Evolutionary conservation across 2,113 vertebrate genomes (phyloP), one percentile per base, ranked within the genome.

Genomic region (Pimephales promelas): DNA sequence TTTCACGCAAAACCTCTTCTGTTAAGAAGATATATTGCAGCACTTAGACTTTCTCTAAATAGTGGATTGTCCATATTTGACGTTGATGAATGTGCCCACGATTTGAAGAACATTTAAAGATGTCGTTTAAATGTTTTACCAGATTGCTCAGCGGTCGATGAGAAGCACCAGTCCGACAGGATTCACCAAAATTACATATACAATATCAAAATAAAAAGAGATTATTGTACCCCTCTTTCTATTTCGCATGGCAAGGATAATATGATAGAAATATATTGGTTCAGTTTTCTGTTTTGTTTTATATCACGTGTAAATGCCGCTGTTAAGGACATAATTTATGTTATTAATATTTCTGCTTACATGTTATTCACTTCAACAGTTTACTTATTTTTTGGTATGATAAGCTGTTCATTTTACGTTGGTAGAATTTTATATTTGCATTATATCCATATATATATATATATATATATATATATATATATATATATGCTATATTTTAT

Each of bases 41-140:
- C 91, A 87, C 85, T 86, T 92, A 91, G 91, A 88, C 89, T 92
- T 89, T 91, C 87, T 92, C 89, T 82, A 93, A 94, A 92, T 88
- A 91, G 90, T 86, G 87, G 81, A 91, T 92, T 91, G 92, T 92
- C 92, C 89, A 81, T 81, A 86, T 90, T 83, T 95, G 94, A 95
- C 92, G 90, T 89, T 95, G 95, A 95, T 92, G 94, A 95, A 95
- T 93, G 93, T 90, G 87, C 75, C 85, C 89, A 89, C 92, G 90
- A 94, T 86, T 85, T 83, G 85, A 90, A 94, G 93, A 94, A 90
- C 92, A 85, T 94, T 94, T 96, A 94, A 92, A 92, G 92, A 95
- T 91, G 90, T 94, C 89, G 95, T 92, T 87, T 92, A 93, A 91
- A 85, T 87, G 88, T 91, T 88, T 85, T 87, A 54, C 87, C 89